A percentile compares a stretch with the other conserved stretches of the same genome.
Evolutionary conservation across 2,888 invertebrate genomes (phyloP).

Genomic region (Ichneumoninae sp.): DNA sequence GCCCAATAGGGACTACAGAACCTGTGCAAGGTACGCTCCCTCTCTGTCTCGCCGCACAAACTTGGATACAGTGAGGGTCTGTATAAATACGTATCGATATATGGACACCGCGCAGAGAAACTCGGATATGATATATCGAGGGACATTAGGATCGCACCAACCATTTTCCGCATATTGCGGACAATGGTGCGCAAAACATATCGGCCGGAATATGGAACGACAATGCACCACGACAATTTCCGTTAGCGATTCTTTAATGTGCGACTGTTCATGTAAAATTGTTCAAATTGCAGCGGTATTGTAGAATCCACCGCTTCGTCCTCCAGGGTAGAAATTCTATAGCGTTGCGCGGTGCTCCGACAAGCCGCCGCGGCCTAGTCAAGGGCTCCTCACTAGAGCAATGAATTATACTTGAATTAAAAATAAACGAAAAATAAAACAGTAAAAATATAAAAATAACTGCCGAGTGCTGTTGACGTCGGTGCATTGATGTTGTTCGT

Average conservation of each 20-base stretch:
- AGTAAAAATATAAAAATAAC: neutral
- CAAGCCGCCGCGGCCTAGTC: no score
- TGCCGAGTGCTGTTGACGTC: neutral
- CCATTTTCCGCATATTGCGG: neutral
- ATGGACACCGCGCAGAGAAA: no score
- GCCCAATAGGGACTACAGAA: neutral
- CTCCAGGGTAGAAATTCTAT: neutral
- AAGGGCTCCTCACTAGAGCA: neutral
- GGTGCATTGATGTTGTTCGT: neutral
- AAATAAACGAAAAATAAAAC: conserved; percentile 16
- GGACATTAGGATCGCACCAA: conserved; percentile 8
- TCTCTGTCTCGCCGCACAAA: neutral
- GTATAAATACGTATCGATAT: neutral
- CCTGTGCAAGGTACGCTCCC: neutral
- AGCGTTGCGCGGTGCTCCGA: neutral
- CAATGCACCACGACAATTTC: neutral
- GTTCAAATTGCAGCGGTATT: neutral
- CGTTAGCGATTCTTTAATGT: neutral
- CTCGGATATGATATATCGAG: neutral
- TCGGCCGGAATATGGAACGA: neutral
- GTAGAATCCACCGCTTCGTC: no score
- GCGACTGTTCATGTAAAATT: neutral
- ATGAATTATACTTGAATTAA: neutral
- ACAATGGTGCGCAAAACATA: neutral
- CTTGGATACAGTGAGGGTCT: neutral